Conservation (phyloP, 2,113 vertebrate genomes). For the Neolamprologus ventralis region DNA sequence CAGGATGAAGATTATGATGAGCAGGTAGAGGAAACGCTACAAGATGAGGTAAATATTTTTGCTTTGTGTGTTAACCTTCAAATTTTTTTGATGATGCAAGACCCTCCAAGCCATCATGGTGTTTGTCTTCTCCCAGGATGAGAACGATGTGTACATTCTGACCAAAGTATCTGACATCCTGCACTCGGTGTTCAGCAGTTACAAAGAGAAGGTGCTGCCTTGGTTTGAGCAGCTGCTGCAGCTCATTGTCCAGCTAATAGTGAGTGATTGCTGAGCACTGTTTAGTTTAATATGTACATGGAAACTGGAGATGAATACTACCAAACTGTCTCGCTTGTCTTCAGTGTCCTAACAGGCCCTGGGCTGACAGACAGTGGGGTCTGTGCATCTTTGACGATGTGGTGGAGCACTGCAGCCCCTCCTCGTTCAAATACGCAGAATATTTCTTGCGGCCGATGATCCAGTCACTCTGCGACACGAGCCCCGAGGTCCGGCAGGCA, state of each 20-base stretch:
- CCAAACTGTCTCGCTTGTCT: rapidly evolving
- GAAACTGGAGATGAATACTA: rapidly evolving
- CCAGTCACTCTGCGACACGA: conserved; percentile 85
- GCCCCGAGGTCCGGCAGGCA: conserved; percentile 92
- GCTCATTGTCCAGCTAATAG: conserved; percentile 92
- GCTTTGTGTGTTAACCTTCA: background rate
- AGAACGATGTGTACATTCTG: conserved; percentile 96
- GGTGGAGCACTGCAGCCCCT: conserved; percentile 94
- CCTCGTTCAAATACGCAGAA: conserved; percentile 92
- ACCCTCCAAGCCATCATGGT: rapidly evolving
- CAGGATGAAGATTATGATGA: conserved; percentile 99
- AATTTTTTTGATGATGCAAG: background rate
- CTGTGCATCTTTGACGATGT: conserved; percentile 97
- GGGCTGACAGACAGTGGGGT: conserved; percentile 98
- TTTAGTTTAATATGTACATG: rapidly evolving
- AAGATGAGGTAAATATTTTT: conserved; percentile 84
- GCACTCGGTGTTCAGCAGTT: conserved; percentile 96
- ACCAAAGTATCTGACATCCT: conserved; percentile 98
- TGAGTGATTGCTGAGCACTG: conserved; percentile 69
- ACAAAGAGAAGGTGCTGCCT: conserved; percentile 90
- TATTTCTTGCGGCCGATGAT: conserved; percentile 91
- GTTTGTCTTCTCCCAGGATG: conserved; percentile 74
- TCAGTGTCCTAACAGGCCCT: conserved; percentile 91
- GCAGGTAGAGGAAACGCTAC: conserved; percentile 92
- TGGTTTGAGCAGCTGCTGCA: conserved; percentile 98